Evolutionary conservation across 2,113 vertebrate genomes (phyloP).

Genomic region (Varanus komodoensis): DNA sequence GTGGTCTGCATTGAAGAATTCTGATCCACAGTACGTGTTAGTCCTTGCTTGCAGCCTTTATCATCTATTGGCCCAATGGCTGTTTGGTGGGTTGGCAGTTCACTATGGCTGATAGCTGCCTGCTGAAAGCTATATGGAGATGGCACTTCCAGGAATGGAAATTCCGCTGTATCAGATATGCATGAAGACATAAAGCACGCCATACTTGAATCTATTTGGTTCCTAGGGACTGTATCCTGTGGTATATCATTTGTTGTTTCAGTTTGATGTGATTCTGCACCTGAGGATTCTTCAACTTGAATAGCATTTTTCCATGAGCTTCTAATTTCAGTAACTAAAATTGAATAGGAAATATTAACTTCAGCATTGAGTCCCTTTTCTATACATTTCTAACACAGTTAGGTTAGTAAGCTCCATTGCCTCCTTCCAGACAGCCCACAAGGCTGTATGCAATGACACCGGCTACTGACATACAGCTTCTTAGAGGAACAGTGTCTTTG

Average conservation of each 20-base stretch:
- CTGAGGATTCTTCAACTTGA: conserved; percentile 49
- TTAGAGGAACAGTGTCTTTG: not conserved
- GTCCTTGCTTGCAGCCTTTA: conserved; percentile 34
- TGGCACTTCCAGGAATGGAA: conserved; percentile 33
- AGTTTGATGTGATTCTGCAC: not conserved
- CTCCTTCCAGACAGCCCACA: not conserved
- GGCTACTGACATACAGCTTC: not conserved
- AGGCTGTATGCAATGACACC: not conserved
- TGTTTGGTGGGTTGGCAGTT: conserved; percentile 4
- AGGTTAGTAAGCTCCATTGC: not conserved
- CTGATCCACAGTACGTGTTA: accelerated
- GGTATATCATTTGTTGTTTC: conserved; percentile 17
- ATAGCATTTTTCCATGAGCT: conserved; percentile 77
- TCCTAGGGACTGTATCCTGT: not conserved
- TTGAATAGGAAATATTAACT: not conserved
- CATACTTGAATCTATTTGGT: not conserved
- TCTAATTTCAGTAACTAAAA: conserved; percentile 78
- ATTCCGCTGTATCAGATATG: conserved; percentile 19
- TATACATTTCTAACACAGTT: not conserved
- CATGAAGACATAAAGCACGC: conserved; percentile 20
- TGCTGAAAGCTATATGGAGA: conserved; percentile 16
- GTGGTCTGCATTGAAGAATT: not conserved
- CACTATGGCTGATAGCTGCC: not conserved
- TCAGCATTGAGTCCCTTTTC: not conserved
- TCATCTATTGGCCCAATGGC: conserved; percentile 27